Evolutionary conservation across 2,888 invertebrate species (phyloP), one percentile per base, ranked within the genome.

Genomic region (Junonia oenone): DNA sequence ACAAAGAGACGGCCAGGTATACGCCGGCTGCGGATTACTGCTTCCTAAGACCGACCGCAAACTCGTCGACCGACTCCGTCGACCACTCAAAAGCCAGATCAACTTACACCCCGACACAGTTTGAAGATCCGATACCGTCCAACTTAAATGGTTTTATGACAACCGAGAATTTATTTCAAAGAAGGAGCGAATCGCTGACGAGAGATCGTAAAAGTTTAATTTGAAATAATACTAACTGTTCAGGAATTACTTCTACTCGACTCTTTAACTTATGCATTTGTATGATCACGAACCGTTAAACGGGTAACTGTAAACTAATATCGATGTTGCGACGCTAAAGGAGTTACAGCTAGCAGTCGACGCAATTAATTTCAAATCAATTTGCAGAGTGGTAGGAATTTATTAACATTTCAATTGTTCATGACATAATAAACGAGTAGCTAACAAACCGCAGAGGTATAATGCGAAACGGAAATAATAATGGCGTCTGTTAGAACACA

Each of bases 401-500:
- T 79, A 84, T 81, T 78, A 83, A 75, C 69, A 71, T 78, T 75
- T 74, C 78, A 81, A 84, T 83, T 78, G 83, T 82, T 79, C 75
- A 73, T 80, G 81, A 80, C 81, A 80, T 81, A 81, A 63, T 63
- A 55, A 76, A 73, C 72, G 76, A 59, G 62, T 58, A 58, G 56
- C 62, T 79, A 81, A 81, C 83, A 77, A 83, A 78, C 81, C 77
- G 75, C 77, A 68, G 71, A 75, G 70, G 75, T 73, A 75, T 81
- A 85, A 87, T 80, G 72, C 73, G 80, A 81, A 83, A 76, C 86
- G 87, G 88, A 89, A 85, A 86, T 84, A 83, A 85, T 86, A 84
- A 86, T 83, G 80, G 86, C 79, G 76, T 86, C 85, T 81, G 85
- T 82, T 81, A 69, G 76, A 76, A 72, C 67, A 70, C 70, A 69